Conservation (phyloP, 2,888 invertebrate genomes). For the Hypolimnas misippus region DNA sequence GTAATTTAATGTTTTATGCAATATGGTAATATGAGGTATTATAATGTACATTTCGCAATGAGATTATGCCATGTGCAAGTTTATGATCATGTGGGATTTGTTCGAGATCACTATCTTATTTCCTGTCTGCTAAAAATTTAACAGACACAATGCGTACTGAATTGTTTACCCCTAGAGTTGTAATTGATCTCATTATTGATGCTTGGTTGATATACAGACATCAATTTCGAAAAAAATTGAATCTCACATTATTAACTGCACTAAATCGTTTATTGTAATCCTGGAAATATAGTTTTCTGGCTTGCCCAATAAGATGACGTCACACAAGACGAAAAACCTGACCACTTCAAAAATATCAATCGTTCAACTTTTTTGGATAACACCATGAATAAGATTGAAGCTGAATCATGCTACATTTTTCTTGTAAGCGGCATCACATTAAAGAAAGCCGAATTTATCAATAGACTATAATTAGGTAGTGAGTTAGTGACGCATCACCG, state of each 20-base stretch:
- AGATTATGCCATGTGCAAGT: slow-evolving; percentile 13
- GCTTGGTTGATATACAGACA: too few species aligned
- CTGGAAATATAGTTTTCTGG: too few species aligned
- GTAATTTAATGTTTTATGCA: slow-evolving; percentile 11
- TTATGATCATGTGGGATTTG: slow-evolving; percentile 20
- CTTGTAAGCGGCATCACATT: not conserved
- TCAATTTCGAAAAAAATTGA: too few species aligned
- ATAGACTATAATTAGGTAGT: slow-evolving; percentile 22
- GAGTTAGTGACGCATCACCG: slow-evolving; percentile 45
- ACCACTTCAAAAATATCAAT: too few species aligned
- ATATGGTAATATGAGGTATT: slow-evolving; percentile 3
- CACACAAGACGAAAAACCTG: too few species aligned
- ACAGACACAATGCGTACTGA: not conserved
- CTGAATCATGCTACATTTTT: slow-evolving; percentile 1
- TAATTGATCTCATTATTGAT: too few species aligned
- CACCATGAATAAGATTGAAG: too few species aligned
- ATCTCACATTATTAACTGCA: too few species aligned
- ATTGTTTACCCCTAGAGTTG: too few species aligned
- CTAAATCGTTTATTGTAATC: too few species aligned
- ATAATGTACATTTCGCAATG: slow-evolving; percentile 9
- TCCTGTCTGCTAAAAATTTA: slow-evolving; percentile 11
- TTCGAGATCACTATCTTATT: slow-evolving; percentile 18
- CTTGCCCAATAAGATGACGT: too few species aligned
- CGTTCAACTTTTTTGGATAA: too few species aligned
- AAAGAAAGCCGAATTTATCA: not conserved